Evolutionary conservation across 2,797 vertebrate genomes (phyloP).

Genomic region (Anableps anableps): DNA sequence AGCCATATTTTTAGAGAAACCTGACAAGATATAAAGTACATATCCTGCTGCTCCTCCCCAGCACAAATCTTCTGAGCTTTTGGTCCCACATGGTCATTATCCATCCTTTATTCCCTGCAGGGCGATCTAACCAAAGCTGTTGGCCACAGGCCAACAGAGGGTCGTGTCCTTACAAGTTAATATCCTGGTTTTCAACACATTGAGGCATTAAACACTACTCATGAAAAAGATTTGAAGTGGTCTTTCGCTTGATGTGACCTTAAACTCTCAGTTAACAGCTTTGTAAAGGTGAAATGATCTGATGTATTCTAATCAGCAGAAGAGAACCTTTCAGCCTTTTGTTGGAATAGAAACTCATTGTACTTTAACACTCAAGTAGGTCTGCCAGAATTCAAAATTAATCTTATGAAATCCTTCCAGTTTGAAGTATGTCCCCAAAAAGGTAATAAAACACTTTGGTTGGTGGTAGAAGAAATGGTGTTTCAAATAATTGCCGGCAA

Average conservation of each 20-base stretch:
- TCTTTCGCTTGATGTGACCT: conserved; percentile 36
- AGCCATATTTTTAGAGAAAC: not conserved
- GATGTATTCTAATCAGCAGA: conserved; percentile 12
- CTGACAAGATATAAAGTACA: not conserved
- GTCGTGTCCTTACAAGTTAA: conserved; percentile 14
- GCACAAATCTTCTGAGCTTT: conserved; percentile 12
- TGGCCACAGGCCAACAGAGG: conserved; percentile 2
- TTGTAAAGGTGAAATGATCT: conserved; percentile 39
- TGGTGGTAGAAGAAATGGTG: not conserved
- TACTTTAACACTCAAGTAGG: not conserved
- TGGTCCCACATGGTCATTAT: conserved; percentile 16
- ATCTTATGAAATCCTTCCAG: not conserved
- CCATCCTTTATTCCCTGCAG: conserved; percentile 20
- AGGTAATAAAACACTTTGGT: not conserved
- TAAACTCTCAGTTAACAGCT: conserved; percentile 43
- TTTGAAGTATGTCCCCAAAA: not conserved
- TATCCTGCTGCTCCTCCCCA: conserved; percentile 22
- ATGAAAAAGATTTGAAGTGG: conserved; percentile 18
- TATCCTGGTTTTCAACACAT: not conserved
- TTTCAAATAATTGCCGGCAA: not conserved
- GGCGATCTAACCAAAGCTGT: conserved; percentile 18
- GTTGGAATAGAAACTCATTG: conserved; percentile 2
- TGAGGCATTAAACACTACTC: conserved; percentile 16
- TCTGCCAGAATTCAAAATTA: not conserved
- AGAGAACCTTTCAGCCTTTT: conserved; percentile 2